These are phyloP conservation scores for Timandra comae DNA, from an alignment of 2,888 invertebrate genomes.

Conservation along the genomic window DNA sequence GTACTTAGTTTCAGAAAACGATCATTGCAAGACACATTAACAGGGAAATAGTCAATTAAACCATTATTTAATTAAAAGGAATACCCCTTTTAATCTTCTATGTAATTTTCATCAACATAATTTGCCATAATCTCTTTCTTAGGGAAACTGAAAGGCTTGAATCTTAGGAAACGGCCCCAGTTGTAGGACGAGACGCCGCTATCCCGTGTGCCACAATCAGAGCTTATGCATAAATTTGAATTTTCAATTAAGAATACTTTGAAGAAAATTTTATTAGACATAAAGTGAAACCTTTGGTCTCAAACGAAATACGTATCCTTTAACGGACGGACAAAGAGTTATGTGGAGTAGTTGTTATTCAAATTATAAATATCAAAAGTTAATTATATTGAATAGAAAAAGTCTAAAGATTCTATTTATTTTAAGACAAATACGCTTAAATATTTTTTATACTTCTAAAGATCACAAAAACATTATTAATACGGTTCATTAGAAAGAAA, in stretches of 20 bases:
- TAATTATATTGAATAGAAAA: too few relatives aligned
- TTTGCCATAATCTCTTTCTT: slow-evolving; percentile 49
- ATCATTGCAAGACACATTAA: too few relatives aligned
- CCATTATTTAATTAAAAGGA: slow-evolving; percentile 34
- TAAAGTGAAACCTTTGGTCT: slow-evolving; percentile 75
- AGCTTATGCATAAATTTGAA: slow-evolving; percentile 77
- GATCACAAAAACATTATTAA: too few relatives aligned
- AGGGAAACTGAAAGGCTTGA: slow-evolving; percentile 44
- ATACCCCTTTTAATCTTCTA: slow-evolving; percentile 44
- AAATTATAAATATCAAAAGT: too few relatives aligned
- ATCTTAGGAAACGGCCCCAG: slow-evolving; percentile 49
- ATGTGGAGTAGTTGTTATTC: too few relatives aligned
- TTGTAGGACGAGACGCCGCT: slow-evolving; percentile 40
- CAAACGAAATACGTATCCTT: slow-evolving; percentile 60
- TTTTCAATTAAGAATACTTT: slow-evolving; percentile 75
- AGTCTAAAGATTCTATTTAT: too few relatives aligned
- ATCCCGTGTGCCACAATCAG: slow-evolving; percentile 58
- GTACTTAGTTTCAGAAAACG: too few relatives aligned
- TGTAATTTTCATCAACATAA: slow-evolving; percentile 60
- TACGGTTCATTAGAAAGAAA: too few relatives aligned
- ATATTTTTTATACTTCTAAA: too few relatives aligned
- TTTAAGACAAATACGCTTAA: too few relatives aligned
- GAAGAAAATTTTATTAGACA: slow-evolving; percentile 75
- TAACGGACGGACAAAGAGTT: slow-evolving; percentile 36
- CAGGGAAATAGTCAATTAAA: too few relatives aligned